Base-by-base conservation (phyloP, 2,888 invertebrate genomes). In the Peribatodes rhomboidaria region DNA sequence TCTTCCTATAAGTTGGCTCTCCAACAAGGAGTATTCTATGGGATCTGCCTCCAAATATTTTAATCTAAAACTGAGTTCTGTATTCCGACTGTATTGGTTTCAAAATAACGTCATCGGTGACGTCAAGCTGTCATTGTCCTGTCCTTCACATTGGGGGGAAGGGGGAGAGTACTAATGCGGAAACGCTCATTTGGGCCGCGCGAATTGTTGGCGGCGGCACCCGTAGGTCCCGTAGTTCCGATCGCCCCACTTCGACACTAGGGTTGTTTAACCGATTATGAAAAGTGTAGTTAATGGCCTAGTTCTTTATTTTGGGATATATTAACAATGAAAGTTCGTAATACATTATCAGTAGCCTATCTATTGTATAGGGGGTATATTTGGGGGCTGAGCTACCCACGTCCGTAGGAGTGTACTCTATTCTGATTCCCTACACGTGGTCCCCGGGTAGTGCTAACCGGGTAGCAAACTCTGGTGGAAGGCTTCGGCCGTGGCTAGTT, bases 151-250 rank as follows among this genome's bases (percentile, higher is more conserved):
- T 20, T 4, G 27, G 27, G 27, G 27, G 27, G 27, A 27, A 6
- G 27, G 49, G 58, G 78, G 50, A n/a, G n/a, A n/a, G 82, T 68
- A 70, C 81, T 85, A 85, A 86, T 84, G 79, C 87, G 89, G 89
- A 88, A 83, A 83, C 74, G 74, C 76, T 78, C 79, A 88, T 88
- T 88, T 87, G 83, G 89, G 82, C 75, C 86, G 81, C 77, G 80
- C 78, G 80, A 82, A 85, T 83, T 83, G 83, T 81, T 84, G 80
- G 78, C 79, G 76, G 76, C 78, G 76, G 75, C 65, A 71, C 73
- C 76, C 78, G 83, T 82, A 83, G 82, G 84, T 86, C 73, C 76
- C 78, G 83, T 82, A 83, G 82, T 84, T 86, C 86, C 78, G 81
- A 71, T 62, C 78, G 83, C 71, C 80, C 85, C 78, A 80, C 72